A percentile compares a stretch with the other conserved stretches of the same genome.
These are phyloP conservation scores for Cinclus cinclus DNA, from an alignment of 2,113 vertebrate genomes.

Conservation along the genomic window DNA sequence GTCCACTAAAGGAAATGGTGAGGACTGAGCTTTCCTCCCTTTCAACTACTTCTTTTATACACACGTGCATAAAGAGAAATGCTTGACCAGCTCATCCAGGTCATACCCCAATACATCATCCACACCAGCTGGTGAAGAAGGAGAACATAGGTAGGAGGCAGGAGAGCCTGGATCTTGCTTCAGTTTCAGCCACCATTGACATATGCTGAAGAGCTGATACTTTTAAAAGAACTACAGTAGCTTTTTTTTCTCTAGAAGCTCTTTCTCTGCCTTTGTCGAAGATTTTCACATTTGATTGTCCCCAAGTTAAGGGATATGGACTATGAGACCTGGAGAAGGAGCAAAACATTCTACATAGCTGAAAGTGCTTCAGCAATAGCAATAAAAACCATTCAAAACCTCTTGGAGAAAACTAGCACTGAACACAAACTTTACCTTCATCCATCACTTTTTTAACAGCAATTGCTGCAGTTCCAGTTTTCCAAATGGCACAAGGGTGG, in stretches of 20 bases:
- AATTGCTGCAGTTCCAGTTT: background rate
- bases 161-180: background rate
- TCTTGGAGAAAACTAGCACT: background rate
- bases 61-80: background rate
- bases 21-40: background rate
- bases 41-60: background rate
- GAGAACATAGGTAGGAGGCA: background rate
- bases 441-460: background rate
- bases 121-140: background rate
- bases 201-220: background rate
- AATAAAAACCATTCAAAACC: background rate
- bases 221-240: background rate
- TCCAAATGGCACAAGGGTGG: background rate
- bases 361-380: background rate
- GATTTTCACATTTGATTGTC: background rate
- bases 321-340: background rate
- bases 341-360: background rate
- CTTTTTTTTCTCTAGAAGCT: background rate
- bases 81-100: background rate
- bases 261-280: background rate
- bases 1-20: background rate
- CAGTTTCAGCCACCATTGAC: background rate
- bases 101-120: background rate
- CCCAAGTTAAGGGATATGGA: background rate
- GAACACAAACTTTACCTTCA: background rate